These are phyloP conservation scores for Drosophila pachea DNA, from an alignment of 1,140 invertebrate genomes.

Conservation along the genomic window DNA sequence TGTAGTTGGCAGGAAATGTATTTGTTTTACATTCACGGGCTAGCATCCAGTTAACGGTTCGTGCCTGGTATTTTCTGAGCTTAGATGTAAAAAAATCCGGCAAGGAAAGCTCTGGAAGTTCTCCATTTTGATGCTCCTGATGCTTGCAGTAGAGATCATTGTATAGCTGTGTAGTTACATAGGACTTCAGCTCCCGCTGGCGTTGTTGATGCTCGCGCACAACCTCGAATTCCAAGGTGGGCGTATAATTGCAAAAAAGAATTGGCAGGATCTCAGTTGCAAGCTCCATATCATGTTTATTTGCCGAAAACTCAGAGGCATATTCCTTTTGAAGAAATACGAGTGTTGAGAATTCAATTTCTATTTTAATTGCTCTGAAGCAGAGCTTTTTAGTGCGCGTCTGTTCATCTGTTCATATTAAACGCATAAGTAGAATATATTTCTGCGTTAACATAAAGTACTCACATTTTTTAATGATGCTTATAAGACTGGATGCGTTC, in stretches of 20 bases:
- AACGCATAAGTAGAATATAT: background rate
- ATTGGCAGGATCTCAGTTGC: constrained; percentile 46
- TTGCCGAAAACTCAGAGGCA: background rate
- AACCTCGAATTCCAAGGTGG: constrained; percentile 54
- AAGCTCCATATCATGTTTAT: constrained; percentile 41
- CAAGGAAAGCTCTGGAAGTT: constrained; percentile 6
- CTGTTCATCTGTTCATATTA: constrained; percentile 23
- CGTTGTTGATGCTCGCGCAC: constrained; percentile 36
- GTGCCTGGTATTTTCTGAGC: constrained; percentile 84
- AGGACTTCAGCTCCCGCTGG: constrained; percentile 57
- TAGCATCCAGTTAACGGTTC: constrained; percentile 87
- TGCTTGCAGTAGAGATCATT: constrained; percentile 59
- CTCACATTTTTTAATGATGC: constrained; percentile 20
- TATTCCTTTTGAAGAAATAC: constrained; percentile 18
- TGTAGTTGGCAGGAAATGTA: constrained; percentile 46
- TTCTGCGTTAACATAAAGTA: background rate
- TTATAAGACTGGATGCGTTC: constrained; percentile 2
- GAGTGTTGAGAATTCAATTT: background rate
- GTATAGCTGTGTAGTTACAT: constrained; percentile 65
- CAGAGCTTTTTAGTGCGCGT: constrained; percentile 36
- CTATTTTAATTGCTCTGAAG: constrained; percentile 9
- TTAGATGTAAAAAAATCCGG: constrained; percentile 62
- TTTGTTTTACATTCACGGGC: constrained; percentile 78
- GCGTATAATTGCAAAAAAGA: constrained; percentile 42
- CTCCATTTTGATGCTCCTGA: background rate